Conservation (phyloP, 2,888 invertebrate genomes). For the Epinotia demarniana region DNA sequence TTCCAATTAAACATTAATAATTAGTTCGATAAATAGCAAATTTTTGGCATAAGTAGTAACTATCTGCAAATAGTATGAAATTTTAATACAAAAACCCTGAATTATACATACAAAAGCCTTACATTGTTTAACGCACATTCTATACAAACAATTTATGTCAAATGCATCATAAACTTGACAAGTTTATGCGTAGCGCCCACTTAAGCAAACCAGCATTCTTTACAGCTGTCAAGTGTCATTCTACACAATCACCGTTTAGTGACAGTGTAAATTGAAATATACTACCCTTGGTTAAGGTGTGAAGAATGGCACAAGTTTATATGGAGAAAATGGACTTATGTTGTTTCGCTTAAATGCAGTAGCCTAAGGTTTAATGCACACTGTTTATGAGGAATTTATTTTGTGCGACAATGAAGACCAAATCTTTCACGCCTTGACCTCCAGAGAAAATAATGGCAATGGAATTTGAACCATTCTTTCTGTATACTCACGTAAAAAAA, state of each 20-base stretch:
- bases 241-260: conserved; percentile 38
- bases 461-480: no score
- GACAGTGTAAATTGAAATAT: conserved; percentile 44
- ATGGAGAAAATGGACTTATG: conserved; percentile 9
- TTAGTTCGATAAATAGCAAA: no score
- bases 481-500: no score
- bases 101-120: no score
- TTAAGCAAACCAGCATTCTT: conserved; percentile 34
- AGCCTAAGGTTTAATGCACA: background rate
- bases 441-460: no score
- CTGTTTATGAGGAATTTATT: background rate
- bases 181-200: conserved; percentile 42
- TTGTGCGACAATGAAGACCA: no score
- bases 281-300: conserved; percentile 6
- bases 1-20: no score
- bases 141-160: conserved; percentile 25
- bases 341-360: conserved; percentile 1
- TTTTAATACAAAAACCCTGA: no score
- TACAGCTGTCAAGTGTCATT: conserved; percentile 42
- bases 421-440: no score
- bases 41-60: no score
- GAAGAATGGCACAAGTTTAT: conserved; percentile 10
- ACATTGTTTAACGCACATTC: conserved; percentile 15
- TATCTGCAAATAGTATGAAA: no score
- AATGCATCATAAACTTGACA: conserved; percentile 37